A percentile compares a stretch with the other conserved stretches of the same genome.
Evolutionary conservation across 30 jellyfish, hydroid and myxozoan species (phyloP).

Genomic region (Aurelia coerulea): DNA sequence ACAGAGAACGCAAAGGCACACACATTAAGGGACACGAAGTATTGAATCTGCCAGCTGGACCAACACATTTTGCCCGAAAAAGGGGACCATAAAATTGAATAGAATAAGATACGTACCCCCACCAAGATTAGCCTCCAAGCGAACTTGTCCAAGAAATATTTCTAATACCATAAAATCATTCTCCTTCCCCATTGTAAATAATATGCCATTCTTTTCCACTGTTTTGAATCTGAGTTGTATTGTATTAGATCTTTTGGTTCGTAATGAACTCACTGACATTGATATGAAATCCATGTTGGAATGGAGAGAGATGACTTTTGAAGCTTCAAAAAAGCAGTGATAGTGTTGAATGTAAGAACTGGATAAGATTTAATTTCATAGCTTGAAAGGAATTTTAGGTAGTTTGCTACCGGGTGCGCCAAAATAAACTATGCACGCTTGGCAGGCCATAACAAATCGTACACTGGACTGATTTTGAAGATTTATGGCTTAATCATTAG

Average conservation of each 20-base stretch:
- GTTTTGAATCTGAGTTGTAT: slow-evolving; percentile 58
- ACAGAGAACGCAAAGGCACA: too few relatives aligned
- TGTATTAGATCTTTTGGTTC: slow-evolving; percentile 29
- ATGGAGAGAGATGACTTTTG: slow-evolving; percentile 45
- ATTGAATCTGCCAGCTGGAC: too few relatives aligned
- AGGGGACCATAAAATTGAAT: too few relatives aligned
- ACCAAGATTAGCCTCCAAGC: slow-evolving; percentile 57
- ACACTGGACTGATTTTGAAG: too few relatives aligned
- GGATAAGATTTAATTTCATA: too few relatives aligned
- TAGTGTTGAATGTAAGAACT: neutral
- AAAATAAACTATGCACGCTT: too few relatives aligned
- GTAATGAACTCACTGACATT: slow-evolving; percentile 7
- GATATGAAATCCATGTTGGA: slow-evolving; percentile 60
- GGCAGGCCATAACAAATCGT: too few relatives aligned
- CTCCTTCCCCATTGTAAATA: slow-evolving; percentile 49
- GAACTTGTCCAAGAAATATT: slow-evolving; percentile 28
- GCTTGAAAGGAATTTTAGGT: too few relatives aligned
- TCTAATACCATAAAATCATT: slow-evolving; percentile 50
- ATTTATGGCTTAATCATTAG: too few relatives aligned
- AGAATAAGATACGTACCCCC: slow-evolving; percentile 43
- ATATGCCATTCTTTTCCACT: slow-evolving; percentile 42
- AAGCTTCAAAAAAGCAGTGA: slow-evolving; percentile 7
- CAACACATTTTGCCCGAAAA: too few relatives aligned
- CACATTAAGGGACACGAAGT: too few relatives aligned
- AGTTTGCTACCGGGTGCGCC: too few relatives aligned